These are phyloP conservation scores for Hydroisotoma schaefferi DNA, from an alignment of 2,888 invertebrate species.

Conservation along the genomic window DNA sequence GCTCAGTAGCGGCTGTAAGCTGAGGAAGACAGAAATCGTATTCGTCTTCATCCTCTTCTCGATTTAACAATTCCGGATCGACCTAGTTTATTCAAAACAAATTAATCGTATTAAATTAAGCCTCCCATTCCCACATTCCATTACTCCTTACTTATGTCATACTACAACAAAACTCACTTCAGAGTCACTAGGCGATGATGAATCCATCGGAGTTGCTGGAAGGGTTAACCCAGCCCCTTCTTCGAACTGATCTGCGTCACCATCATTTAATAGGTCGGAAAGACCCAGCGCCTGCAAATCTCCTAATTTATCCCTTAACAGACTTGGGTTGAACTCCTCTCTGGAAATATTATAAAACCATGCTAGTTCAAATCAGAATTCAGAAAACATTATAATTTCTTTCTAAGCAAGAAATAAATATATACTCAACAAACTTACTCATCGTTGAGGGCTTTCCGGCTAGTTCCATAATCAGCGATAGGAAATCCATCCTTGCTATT, in stretches of 20 bases:
- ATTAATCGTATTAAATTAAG: not conserved
- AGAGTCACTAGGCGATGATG: constrained; percentile 41
- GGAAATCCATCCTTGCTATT: constrained; percentile 5
- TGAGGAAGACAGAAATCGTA: constrained; percentile 48
- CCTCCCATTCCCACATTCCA: too few species aligned
- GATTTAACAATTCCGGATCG: constrained; percentile 47
- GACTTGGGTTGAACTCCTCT: constrained; percentile 28
- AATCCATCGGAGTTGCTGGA: constrained; percentile 46
- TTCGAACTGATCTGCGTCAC: constrained; percentile 40
- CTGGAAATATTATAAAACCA: constrained; percentile 13
- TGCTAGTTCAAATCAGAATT: not conserved
- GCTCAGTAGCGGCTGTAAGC: constrained; percentile 72
- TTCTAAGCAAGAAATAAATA: not conserved
- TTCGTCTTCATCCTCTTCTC: constrained; percentile 56
- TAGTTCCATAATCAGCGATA: not conserved
- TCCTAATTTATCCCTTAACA: constrained; percentile 34
- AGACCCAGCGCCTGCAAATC: constrained; percentile 37
- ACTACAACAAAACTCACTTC: constrained; percentile 39
- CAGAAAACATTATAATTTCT: not conserved
- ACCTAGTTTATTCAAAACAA: constrained; percentile 25
- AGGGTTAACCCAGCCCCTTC: constrained; percentile 47
- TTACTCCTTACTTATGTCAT: too few species aligned
- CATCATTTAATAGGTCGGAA: constrained; percentile 37
- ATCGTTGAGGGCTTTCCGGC: not conserved
- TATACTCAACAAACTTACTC: not conserved